Evolutionary conservation across 2,113 vertebrate genomes (phyloP).

Genomic region (Himantopus leucocephalus): DNA sequence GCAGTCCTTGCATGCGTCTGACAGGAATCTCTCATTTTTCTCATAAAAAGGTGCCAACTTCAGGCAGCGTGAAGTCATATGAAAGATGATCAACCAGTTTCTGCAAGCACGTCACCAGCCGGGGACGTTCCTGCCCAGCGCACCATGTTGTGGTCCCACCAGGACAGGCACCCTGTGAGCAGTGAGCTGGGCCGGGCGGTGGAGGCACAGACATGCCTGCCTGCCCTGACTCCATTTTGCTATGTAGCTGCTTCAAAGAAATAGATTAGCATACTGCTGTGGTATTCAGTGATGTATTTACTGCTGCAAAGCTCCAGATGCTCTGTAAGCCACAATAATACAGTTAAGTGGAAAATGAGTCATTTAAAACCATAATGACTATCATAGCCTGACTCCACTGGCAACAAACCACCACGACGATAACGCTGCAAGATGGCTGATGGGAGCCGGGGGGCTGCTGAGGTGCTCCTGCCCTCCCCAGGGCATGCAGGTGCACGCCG

Average conservation of each 20-base stretch:
- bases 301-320: conserved; percentile 6
- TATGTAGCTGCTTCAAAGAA: not conserved
- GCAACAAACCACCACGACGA: not conserved
- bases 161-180: not conserved
- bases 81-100: not conserved
- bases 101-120: not conserved
- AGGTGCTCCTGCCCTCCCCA: not conserved
- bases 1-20: fast-evolving
- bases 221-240: fast-evolving
- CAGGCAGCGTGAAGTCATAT: fast-evolving
- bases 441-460: not conserved
- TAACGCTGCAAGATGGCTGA: fast-evolving
- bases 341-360: conserved; percentile 47
- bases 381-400: not conserved
- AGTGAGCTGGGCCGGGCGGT: not conserved
- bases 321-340: conserved; percentile 4
- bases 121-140: fast-evolving
- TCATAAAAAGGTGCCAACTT: not conserved
- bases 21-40: not conserved
- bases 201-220: not conserved
- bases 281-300: not conserved
- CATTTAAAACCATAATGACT: not conserved
- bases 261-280: not conserved
- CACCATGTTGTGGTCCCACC: not conserved
- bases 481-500: no score